Evolutionary conservation across 2,797 vertebrate species (phyloP), one percentile per base, ranked within the genome.

Genomic region (Micromesistius poutassou): DNA sequence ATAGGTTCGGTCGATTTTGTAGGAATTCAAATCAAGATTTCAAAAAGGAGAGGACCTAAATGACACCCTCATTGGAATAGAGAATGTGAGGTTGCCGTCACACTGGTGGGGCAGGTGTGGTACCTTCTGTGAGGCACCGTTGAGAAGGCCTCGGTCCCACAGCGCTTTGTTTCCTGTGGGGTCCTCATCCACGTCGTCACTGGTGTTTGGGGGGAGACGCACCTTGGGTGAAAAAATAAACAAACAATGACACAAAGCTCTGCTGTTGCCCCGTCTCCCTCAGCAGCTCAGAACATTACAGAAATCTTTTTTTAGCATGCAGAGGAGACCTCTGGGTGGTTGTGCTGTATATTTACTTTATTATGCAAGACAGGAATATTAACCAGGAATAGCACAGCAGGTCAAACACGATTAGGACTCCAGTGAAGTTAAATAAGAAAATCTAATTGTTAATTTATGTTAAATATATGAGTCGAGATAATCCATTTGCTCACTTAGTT

Each of bases 41-140:
- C 40, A 42, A 42, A 42, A 42, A 42, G 40, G 40, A 14, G 13
- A 14, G 40, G 40, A 42, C 2, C 10, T 12, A 42, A 42, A 42
- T 12, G 40, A 42, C 40, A 42, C 1, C 7, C 1, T 42, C 40
- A 9, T 42, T 6, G 40, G 40, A 42, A 42, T 13, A 14, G 42
- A 16, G 42, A 46, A 13, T 3, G 42, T 46, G 14, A 46, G 2
- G 40, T 12, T 16, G 12, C 40, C 1, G 12, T 14, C 12, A 14
- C 1, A 46, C 42, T 12, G 12, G 46, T 22, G 62, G 62, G 42
- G 14, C 13, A 14, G 42, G 62, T 31, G 5, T 16, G 79, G 76
- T 94, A 99, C 98, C 96, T 99, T 99, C 87, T 99, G 98, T 0
- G 98, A 99, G 0, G 98, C 98, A 76, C 98, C 98, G 1, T 99